These are phyloP conservation scores for Ormia ochracea DNA, from an alignment of 2,888 invertebrate genomes.

Conservation along the genomic window DNA sequence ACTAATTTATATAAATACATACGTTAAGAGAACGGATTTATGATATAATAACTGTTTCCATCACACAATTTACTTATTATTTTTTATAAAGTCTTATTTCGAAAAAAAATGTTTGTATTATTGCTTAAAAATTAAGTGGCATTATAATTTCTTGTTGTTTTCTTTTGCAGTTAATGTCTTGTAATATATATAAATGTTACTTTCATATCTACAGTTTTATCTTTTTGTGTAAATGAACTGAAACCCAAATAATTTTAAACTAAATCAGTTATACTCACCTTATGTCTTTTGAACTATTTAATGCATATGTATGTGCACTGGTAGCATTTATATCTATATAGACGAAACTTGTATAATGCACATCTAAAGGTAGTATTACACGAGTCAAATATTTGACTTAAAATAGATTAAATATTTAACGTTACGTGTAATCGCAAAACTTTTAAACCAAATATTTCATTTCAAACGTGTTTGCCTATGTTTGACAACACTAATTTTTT, in stretches of 20 bases:
- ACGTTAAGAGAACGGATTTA: conserved; percentile 35
- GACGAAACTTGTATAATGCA: too few relatives aligned
- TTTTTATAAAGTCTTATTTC: conserved; percentile 30
- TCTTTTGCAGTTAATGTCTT: background rate
- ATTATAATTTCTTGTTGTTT: background rate
- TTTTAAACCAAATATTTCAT: too few relatives aligned
- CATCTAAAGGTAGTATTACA: too few relatives aligned
- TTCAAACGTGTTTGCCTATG: too few relatives aligned
- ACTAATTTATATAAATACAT: conserved; percentile 52
- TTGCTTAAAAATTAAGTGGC: background rate
- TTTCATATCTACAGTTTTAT: background rate
- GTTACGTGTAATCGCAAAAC: too few relatives aligned
- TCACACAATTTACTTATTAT: conserved; percentile 3
- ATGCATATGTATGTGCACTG: too few relatives aligned
- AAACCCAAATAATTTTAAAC: background rate
- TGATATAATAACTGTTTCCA: background rate
- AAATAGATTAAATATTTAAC: too few relatives aligned
- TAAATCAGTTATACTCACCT: background rate
- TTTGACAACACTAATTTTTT: too few relatives aligned
- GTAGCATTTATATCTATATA: too few relatives aligned
- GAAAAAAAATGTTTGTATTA: background rate
- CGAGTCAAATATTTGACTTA: too few relatives aligned
- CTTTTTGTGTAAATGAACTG: background rate
- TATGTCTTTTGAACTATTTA: conserved; percentile 43
- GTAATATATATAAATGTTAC: background rate